Evolutionary conservation across 2,888 invertebrate species (phyloP).

Genomic region (Hipparchia semele): DNA sequence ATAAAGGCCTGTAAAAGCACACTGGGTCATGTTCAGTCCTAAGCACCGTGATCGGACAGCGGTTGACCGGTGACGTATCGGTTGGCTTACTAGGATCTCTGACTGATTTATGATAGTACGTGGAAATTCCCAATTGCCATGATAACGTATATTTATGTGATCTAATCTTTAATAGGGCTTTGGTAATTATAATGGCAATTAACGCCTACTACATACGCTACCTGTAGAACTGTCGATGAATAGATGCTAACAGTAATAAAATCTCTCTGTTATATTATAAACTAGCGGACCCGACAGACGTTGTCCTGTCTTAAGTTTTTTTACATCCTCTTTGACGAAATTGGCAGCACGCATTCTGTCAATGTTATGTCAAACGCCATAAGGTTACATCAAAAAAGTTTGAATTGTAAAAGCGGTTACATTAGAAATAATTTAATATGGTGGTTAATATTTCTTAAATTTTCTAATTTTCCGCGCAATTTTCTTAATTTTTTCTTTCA

Average conservation of each 20-base stretch:
- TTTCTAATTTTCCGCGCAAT: no score
- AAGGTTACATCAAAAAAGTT: no score
- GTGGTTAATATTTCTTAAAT: no score
- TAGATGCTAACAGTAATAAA: background rate
- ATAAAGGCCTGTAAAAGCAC: constrained; percentile 19
- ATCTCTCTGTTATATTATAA: no score
- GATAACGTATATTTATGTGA: constrained; percentile 54
- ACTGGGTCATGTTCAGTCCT: constrained; percentile 39
- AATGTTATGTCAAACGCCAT: no score
- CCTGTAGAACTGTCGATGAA: background rate
- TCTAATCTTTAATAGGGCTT: constrained; percentile 49
- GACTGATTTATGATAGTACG: constrained; percentile 78
- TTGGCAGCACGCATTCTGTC: no score
- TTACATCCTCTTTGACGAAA: no score
- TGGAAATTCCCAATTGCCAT: constrained; percentile 79
- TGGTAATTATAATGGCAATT: constrained; percentile 13
- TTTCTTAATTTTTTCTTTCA: no score
- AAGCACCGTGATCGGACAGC: constrained; percentile 58
- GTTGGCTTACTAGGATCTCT: constrained; percentile 72
- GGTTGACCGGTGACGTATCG: constrained; percentile 71
- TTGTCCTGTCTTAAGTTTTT: no score
- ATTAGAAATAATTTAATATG: no score
- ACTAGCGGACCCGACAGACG: no score
- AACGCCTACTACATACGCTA: background rate
- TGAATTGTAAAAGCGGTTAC: no score